Evolutionary conservation across 1,140 invertebrate genomes (phyloP), one percentile per base, ranked within the genome.

Genomic region (Glomeris maerens): DNA sequence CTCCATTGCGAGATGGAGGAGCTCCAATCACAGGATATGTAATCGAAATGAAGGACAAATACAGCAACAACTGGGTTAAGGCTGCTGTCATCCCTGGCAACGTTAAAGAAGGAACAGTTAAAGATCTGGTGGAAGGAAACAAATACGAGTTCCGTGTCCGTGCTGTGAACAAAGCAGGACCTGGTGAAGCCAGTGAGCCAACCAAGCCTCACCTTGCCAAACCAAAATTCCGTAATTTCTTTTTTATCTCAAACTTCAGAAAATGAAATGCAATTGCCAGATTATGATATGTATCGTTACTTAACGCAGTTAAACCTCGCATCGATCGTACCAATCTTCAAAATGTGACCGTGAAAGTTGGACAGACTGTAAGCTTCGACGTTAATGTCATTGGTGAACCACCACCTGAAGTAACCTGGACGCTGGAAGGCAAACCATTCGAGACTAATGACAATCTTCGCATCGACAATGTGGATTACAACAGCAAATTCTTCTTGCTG

Each of bases 121-220:
- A 80, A 1, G 85, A 85, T 67, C 69, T 98, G 49, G 86, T 87
- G 62, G 86, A 93, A 69, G 93, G 92, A 21, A 87, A 92, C 63
- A 86, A 88, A 58, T 92, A 92, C 62, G 87, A 96, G 71, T 98
- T 98, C 74, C 73, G 95, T 50, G 81, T 98, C 1, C 72, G 83
- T 40, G 95, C 95, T 31, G 74, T 93, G 0, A 98, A 98, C 69
- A 95, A 95, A 69, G 94, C 92, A 28, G 95, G 95, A 39, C 79
- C 79, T 42, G 93, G 93, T 21, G 90, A 95, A 61, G 90, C 95
- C 4, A 94, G 89, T 36, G 85, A 95, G 63, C 80, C 88, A 48
- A 95, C 91, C 27, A 85, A 87, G 64, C 86, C 89, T 64, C 90
- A 96, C 61, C 84, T 83, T n/a, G 92, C 92, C 44, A 96, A 95